phyloP scores from a whole-genome alignment of 2,113 vertebrate species.

The Agelaius phoeniceus region DNA sequence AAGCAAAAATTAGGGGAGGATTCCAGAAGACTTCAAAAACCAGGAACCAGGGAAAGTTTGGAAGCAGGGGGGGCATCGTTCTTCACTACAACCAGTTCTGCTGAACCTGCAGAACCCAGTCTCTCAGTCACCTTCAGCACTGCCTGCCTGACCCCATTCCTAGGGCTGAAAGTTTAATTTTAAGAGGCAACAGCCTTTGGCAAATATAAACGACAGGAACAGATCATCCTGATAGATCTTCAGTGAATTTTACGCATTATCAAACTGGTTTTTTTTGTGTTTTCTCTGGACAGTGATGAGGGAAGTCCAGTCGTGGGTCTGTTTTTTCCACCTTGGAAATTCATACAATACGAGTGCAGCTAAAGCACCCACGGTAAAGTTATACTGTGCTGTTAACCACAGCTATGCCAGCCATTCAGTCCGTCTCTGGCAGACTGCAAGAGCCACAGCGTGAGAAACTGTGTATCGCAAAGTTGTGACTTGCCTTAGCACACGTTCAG shows the following conservation, averaged over 20 bases:
- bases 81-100: background rate
- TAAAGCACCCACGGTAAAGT: accelerated
- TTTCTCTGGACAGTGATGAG: background rate
- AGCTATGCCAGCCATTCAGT: background rate
- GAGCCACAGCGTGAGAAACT: background rate
- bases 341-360: accelerated
- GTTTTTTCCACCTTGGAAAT: background rate
- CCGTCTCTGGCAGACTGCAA: background rate
- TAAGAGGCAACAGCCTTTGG: background rate
- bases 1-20: background rate
- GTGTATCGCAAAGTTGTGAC: background rate
- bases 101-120: background rate
- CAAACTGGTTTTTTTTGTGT: background rate
- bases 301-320: background rate
- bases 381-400: too few relatives aligned
- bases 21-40: background rate
- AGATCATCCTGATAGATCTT: background rate
- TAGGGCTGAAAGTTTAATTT: background rate
- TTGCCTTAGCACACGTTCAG: background rate
- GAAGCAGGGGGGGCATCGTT: background rate
- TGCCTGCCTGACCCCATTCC: background rate
- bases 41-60: accelerated
- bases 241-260: background rate
- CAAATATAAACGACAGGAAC: accelerated
- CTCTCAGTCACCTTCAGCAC: background rate